These are phyloP conservation scores for Caretta caretta DNA, from an alignment of 2,113 vertebrate genomes.

Conservation along the genomic window DNA sequence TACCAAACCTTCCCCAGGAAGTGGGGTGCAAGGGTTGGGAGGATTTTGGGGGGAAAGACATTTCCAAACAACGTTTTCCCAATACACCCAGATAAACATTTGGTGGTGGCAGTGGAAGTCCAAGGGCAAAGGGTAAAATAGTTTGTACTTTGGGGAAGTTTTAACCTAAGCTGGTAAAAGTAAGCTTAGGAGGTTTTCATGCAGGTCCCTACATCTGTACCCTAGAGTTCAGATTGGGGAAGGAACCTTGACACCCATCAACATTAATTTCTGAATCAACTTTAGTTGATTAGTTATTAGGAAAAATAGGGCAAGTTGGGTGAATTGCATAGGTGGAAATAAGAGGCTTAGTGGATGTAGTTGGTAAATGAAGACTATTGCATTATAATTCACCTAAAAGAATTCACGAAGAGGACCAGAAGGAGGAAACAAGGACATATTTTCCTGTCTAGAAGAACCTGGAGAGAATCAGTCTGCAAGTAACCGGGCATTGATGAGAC, in stretches of 20 bases:
- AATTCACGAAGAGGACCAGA: not conserved
- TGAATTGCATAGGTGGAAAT: not conserved
- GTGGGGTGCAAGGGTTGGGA: no score
- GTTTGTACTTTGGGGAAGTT: no score
- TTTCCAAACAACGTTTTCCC: no score
- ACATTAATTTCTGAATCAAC: not conserved
- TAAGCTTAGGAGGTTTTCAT: no score
- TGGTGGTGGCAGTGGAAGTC: no score
- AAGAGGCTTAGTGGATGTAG: accelerated
- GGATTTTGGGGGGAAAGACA: no score
- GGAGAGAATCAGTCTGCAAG: not conserved
- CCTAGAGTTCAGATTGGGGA: no score
- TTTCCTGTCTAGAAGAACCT: not conserved
- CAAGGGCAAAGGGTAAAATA: no score
- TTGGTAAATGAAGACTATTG: not conserved
- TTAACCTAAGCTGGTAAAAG: no score
- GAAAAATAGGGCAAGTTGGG: not conserved
- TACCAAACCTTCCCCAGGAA: no score
- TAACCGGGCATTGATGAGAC: not conserved
- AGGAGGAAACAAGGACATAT: not conserved
- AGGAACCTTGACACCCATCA: not conserved
- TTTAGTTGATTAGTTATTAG: not conserved
- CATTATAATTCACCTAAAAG: not conserved
- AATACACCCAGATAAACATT: no score
- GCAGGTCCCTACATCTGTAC: no score